Conservation (phyloP, 2,888 invertebrate genomes). For the Tachina fera region DNA sequence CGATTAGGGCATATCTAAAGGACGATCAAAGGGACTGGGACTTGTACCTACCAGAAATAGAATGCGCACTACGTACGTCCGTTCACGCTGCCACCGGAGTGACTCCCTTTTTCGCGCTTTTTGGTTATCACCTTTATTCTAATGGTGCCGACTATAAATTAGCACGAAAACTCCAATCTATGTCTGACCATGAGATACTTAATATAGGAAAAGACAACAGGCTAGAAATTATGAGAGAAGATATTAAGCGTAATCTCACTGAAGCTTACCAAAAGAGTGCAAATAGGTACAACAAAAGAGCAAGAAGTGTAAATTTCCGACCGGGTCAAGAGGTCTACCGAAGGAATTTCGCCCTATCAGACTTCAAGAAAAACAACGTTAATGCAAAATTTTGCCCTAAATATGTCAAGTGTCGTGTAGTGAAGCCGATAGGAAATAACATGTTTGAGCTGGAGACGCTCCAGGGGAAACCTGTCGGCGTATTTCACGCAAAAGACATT, state of each 20-base stretch:
- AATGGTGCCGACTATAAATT: neutral
- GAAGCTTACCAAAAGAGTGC: neutral
- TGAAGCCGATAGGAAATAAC: neutral
- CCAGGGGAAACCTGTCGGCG: neutral
- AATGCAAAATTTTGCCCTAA: neutral
- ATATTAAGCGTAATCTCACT: neutral
- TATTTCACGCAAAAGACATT: neutral
- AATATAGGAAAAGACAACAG: neutral
- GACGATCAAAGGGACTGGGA: no score
- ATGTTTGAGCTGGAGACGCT: neutral
- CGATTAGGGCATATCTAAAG: no score
- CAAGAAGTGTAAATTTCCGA: neutral
- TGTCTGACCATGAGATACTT: neutral
- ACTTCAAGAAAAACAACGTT: neutral
- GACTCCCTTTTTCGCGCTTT: neutral
- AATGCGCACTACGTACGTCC: neutral
- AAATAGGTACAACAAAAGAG: neutral
- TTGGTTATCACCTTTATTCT: neutral
- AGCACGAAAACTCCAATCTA: neutral
- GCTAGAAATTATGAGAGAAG: neutral
- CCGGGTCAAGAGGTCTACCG: no score
- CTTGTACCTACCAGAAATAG: no score
- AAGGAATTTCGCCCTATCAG: neutral
- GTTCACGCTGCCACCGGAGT: neutral
- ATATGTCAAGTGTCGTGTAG: neutral